Evolutionary conservation across 1,140 invertebrate genomes (phyloP).

Genomic region (Macrostomum lignano): DNA sequence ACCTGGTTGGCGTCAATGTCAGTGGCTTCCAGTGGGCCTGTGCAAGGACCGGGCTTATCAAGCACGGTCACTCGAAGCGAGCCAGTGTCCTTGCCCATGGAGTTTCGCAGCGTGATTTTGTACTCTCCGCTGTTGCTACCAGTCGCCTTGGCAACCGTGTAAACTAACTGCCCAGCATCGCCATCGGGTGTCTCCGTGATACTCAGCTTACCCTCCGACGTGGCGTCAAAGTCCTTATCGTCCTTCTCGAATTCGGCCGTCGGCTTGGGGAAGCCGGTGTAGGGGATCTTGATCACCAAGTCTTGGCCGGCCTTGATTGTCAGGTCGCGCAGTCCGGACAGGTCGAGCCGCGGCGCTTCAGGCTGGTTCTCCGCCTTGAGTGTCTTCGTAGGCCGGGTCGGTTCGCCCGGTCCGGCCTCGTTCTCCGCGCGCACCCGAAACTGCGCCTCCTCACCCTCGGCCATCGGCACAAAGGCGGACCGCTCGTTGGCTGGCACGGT

Average conservation of each 20-base stretch:
- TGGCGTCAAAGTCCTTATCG: too few relatives aligned
- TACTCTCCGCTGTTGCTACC: constrained; percentile 65
- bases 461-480: constrained; percentile 42
- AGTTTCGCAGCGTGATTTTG: constrained; percentile 63
- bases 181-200: too few relatives aligned
- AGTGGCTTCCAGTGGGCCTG: constrained; percentile 46
- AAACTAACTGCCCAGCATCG: too few relatives aligned
- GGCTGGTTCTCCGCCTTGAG: constrained; percentile 68
- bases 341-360: constrained; percentile 10
- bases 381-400: constrained; percentile 51
- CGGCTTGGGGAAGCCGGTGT: constrained; percentile 81
- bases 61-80: constrained; percentile 72
- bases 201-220: too few relatives aligned
- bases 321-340: constrained; percentile 66
- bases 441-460: constrained; percentile 70
- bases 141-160: too few relatives aligned
- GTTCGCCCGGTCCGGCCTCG: constrained; percentile 63
- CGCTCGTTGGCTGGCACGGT: constrained; percentile 38
- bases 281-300: constrained; percentile 90
- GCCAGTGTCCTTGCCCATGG: constrained; percentile 68
- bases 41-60: constrained; percentile 56
- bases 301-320: constrained; percentile 72
- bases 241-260: constrained; percentile 65
- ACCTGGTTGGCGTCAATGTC: constrained; percentile 79
- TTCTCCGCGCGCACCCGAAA: constrained; percentile 85